These are phyloP conservation scores for Brachylomia viminalis DNA, from an alignment of 2,888 invertebrate species.

Conservation along the genomic window DNA sequence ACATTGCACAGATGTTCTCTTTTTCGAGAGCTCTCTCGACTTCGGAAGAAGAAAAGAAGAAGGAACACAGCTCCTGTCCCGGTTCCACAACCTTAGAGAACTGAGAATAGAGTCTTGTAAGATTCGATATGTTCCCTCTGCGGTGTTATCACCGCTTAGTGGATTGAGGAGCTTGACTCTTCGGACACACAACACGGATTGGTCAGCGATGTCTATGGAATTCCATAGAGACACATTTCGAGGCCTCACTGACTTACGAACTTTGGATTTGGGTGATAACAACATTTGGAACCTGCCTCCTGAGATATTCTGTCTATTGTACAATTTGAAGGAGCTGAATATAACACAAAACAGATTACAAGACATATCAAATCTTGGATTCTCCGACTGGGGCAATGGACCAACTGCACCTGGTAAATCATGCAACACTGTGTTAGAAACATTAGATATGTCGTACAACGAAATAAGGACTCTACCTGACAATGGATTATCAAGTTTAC, in stretches of 20 bases:
- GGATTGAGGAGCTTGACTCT: constrained; percentile 92
- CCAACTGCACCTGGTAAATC: constrained; percentile 92
- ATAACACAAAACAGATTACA: constrained; percentile 94
- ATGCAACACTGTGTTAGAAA: constrained; percentile 93
- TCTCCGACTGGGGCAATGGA: constrained; percentile 93
- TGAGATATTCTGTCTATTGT: constrained; percentile 93
- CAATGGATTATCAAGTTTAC: constrained; percentile 93
- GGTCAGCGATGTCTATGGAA: constrained; percentile 95
- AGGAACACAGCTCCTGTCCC: constrained; percentile 90
- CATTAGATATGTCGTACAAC: constrained; percentile 94
- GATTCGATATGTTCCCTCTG: constrained; percentile 93
- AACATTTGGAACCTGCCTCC: constrained; percentile 94
- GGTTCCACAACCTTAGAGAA: constrained; percentile 92
- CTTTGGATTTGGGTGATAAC: constrained; percentile 93
- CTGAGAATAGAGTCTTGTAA: constrained; percentile 94
- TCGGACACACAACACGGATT: constrained; percentile 94
- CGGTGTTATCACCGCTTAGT: constrained; percentile 92
- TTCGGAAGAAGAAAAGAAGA: constrained; percentile 89
- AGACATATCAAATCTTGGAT: constrained; percentile 94
- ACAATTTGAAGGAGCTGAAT: constrained; percentile 92
- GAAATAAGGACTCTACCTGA: constrained; percentile 93
- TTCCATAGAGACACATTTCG: constrained; percentile 93
- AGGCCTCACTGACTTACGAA: constrained; percentile 92
- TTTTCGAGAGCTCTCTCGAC: constrained; percentile 93
- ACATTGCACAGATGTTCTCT: constrained; percentile 93